Evolutionary conservation across 2,888 invertebrate species (phyloP), one percentile per base, ranked within the genome.

Genomic region (Drosophila demipolita): DNA sequence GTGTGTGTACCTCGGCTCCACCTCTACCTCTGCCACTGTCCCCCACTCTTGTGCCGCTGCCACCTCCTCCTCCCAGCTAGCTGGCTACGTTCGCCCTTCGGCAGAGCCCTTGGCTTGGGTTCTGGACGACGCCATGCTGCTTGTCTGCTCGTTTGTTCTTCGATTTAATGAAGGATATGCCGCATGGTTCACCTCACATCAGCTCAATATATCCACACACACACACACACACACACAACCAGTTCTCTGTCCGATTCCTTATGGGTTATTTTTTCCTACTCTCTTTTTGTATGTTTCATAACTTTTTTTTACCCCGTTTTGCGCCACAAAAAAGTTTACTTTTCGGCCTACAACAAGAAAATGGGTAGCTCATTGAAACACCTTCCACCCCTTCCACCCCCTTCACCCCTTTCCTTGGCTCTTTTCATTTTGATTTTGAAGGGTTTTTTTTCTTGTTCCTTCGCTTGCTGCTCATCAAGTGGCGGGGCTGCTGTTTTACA

Each of bases 91-190:
- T 61, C 52, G 62, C 70, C 79, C 66, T 64, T 58, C 38, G 64
- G 68, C 80, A 80, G 66, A 73, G 72, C 66, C 70, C 55, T 62
- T 66, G 38, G 82, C 68, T 78, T 64, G 70, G 53, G 70, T 48
- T 65, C 60, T 65, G 73, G 73, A 65, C 81, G 85, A 75, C 82
- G 71, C 82, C 76, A 68, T 77, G 79, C 86, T 75, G 89, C 87
- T 83, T 76, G 87, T 89, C 88, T 87, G 88, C 88, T 85, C 85
- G 90, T 87, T 89, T 89, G 86, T 87, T 90, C 90, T 87, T 87
- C 87, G 87, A 87, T 87, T 87, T 87, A 87, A 87, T 90, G 87
- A 87, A 87, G 87, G 87, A 87, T 87, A 90, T 87, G 75, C 87
- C 82, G 75, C 84, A 83, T 85, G 83, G 80, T 66, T 63, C 61